These are phyloP conservation scores for Pristionchus pacificus DNA, from an alignment of 1,140 invertebrate genomes.

Conservation along the genomic window DNA sequence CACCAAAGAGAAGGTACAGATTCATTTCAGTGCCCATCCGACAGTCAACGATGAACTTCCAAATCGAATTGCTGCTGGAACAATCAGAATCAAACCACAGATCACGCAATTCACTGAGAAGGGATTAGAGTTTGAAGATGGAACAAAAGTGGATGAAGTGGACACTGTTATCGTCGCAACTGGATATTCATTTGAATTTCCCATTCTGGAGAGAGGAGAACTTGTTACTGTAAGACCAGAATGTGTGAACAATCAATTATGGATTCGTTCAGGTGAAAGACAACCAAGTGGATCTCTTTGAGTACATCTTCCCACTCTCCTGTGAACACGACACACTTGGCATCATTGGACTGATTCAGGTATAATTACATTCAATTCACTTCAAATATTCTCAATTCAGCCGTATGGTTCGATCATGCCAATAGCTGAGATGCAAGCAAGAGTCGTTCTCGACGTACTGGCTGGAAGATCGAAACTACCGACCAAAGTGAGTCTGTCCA, in stretches of 20 bases:
- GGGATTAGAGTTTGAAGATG: slow-evolving; percentile 59
- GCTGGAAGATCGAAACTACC: slow-evolving; percentile 12
- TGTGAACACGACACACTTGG: slow-evolving; percentile 59
- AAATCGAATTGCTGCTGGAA: slow-evolving; percentile 62
- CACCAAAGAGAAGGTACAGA: not conserved
- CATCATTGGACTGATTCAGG: slow-evolving; percentile 61
- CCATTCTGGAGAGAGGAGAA: slow-evolving; percentile 37
- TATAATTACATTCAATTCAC: not conserved
- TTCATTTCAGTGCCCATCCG: slow-evolving; percentile 58
- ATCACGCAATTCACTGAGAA: slow-evolving; percentile 58
- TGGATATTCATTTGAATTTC: slow-evolving; percentile 57
- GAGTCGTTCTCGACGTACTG: slow-evolving; percentile 57
- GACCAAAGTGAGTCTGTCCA: not conserved
- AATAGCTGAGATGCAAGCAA: slow-evolving; percentile 63
- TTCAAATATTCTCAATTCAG: slow-evolving; percentile 43
- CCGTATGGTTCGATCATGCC: slow-evolving; percentile 62
- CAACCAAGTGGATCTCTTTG: slow-evolving; percentile 61
- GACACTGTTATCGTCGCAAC: slow-evolving; percentile 58
- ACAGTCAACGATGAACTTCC: slow-evolving; percentile 65
- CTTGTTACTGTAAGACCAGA: slow-evolving; percentile 34
- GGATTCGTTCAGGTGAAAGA: slow-evolving; percentile 21
- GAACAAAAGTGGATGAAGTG: slow-evolving; percentile 42
- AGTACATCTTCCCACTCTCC: slow-evolving; percentile 60
- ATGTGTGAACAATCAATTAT: slow-evolving; percentile 9
- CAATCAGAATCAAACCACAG: slow-evolving; percentile 59